Base-by-base conservation (phyloP, 2,113 vertebrate genomes). In the Alligator sinensis region DNA sequence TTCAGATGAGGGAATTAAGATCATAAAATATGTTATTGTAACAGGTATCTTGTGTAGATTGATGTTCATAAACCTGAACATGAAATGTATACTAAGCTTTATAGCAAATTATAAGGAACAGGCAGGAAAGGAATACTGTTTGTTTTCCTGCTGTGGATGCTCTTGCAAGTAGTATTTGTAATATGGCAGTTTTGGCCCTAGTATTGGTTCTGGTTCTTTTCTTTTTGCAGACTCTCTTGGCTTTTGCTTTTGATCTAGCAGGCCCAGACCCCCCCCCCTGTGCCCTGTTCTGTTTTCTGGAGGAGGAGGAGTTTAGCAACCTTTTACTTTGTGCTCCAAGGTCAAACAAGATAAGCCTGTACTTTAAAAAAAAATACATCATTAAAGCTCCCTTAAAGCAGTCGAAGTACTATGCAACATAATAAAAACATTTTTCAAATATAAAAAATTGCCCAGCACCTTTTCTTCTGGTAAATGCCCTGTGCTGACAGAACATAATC, bases 291-390 rank as follows among this genome's bases (percentile, higher is more conserved):
- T 95, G 90, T 94, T 96, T 96, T 92, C 94, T 85, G 76, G 83
- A 89, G 94, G 95, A 82, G 77, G 57, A 94, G 90, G 86, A 75
- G 82, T 97, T 96, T 86, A 96, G 88, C 95, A 95, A 95, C 84
- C 94, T 97, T 97, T 93, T 86, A 59, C 77, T 94, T 74, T 78
- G 88, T 93, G 55, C 93, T 91, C 87, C 95, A 86, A 97, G 91
- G 90, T 96, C 96, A 97, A 95, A 80, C 94, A 92, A 95, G 96
- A 94, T 95, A 96, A 93, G 89, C 87, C 64, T 96, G 80, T 97
- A 95, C 96, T 96, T 96, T 95, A 86, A 91, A 95, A 30, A 95
- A 96, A 96, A 95, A 86, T 97, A 34, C 92, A 96, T 96, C 94
- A 94, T 96, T 96, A 95, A 96, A 92, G 89, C 84, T 93, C 62